Percentiles rank a stretch among this genome's conserved stretches.
Conservation (phyloP, 1,140 invertebrate genomes). For the Monochamus saltuarius region DNA sequence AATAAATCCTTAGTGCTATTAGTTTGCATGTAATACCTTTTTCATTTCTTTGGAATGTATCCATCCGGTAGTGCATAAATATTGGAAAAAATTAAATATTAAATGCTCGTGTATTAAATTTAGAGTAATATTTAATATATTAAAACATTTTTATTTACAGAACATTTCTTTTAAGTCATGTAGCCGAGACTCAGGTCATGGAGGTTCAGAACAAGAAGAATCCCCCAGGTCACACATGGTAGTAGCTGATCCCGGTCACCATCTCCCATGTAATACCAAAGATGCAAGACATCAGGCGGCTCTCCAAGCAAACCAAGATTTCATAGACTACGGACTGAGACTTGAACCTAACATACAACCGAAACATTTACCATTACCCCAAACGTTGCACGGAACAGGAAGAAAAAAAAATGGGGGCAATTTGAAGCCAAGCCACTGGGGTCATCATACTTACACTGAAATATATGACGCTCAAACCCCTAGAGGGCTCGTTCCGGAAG, state of each 20-base stretch:
- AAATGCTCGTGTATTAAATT: constrained; percentile 21
- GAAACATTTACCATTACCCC: constrained; percentile 44
- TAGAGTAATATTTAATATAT: neutral
- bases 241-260: constrained; percentile 48
- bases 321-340: constrained; percentile 36
- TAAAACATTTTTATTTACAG: constrained; percentile 53
- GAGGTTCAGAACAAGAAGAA: constrained; percentile 66
- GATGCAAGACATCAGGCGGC: constrained; percentile 42
- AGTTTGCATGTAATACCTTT: too few relatives aligned
- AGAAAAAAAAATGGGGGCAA: constrained; percentile 45
- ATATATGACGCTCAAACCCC: constrained; percentile 58
- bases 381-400: constrained; percentile 38
- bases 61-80: too few relatives aligned
- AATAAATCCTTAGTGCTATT: too few relatives aligned
- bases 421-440: constrained; percentile 55
- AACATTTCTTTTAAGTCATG: constrained; percentile 73
- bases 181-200: constrained; percentile 64
- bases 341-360: constrained; percentile 39
- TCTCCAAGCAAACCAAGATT: constrained; percentile 35
- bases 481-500: constrained; percentile 55
- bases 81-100: too few relatives aligned
- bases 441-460: constrained; percentile 64
- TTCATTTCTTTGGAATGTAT: too few relatives aligned
- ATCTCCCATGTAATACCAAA: constrained; percentile 39
- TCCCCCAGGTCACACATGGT: constrained; percentile 61